Evolutionary conservation across 2,113 vertebrate genomes (phyloP).

Genomic region (Mystacornis crossleyi): DNA sequence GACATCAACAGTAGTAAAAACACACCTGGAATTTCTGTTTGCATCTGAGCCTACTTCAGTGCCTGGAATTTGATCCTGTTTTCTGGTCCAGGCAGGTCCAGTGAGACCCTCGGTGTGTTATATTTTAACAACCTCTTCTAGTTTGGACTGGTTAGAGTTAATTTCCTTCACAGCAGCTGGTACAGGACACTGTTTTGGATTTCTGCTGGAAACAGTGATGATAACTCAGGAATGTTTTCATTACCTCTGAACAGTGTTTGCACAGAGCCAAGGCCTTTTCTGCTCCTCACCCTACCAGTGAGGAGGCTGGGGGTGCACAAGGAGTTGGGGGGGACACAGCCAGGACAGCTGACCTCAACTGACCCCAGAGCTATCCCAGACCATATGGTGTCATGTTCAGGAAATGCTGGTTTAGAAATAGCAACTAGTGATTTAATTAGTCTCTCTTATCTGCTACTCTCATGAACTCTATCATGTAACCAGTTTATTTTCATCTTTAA

Average conservation of each 20-base stretch:
- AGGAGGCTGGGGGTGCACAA: not conserved
- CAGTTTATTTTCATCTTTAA: not conserved
- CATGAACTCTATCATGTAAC: not conserved
- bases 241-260: not conserved
- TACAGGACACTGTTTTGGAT: not conserved
- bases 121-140: not conserved
- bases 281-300: fast-evolving
- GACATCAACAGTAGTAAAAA: not conserved
- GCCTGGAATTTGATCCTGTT: not conserved
- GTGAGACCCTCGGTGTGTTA: not conserved
- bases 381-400: not conserved
- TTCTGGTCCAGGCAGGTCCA: not conserved
- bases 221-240: not conserved
- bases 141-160: not conserved
- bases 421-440: not conserved
- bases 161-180: not conserved
- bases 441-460: not conserved
- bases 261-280: not conserved
- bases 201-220: not conserved
- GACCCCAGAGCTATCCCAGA: not conserved
- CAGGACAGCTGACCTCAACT: not conserved
- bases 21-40: not conserved
- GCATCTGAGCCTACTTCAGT: not conserved
- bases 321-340: not conserved
- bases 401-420: not conserved